Percentiles rank a stretch among this genome's conserved stretches.
phyloP scores from a whole-genome alignment of 2,113 vertebrate genomes.

The Poecilia latipinna region DNA sequence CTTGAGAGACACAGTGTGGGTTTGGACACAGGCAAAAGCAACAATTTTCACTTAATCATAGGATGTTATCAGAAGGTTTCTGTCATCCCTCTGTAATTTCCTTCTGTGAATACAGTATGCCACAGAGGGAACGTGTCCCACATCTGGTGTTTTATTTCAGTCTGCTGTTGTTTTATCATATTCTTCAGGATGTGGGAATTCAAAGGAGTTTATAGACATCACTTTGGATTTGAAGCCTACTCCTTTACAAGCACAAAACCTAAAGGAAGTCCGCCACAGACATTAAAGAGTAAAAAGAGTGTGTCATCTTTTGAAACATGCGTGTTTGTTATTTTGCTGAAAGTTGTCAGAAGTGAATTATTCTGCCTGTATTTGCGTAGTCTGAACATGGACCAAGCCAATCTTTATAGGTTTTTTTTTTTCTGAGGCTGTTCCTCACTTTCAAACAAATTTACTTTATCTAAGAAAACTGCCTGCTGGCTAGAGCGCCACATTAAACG shows the following conservation, averaged over 20 bases:
- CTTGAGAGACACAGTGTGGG: slow-evolving; percentile 1
- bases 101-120: slow-evolving; percentile 74
- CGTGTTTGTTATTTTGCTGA: neutral
- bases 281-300: slow-evolving; percentile 1
- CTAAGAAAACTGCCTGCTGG: slow-evolving; percentile 6
- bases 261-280: neutral
- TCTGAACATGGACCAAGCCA: neutral
- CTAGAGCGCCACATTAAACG: slow-evolving; percentile 11
- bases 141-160: slow-evolving; percentile 65
- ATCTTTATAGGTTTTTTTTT: neutral
- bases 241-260: neutral
- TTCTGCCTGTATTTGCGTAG: neutral
- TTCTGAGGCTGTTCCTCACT: neutral
- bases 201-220: slow-evolving; percentile 64
- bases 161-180: slow-evolving; percentile 76
- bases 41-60: slow-evolving; percentile 34
- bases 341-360: no score
- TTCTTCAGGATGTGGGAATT: neutral
- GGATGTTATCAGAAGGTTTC: slow-evolving; percentile 64
- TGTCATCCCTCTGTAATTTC: slow-evolving; percentile 84
- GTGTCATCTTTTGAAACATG: slow-evolving; percentile 4
- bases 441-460: neutral
- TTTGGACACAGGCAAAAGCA: slow-evolving; percentile 14
- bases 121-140: slow-evolving; percentile 79
- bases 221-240: slow-evolving; percentile 43